Conservation (phyloP, 2,797 vertebrate species). For the Myotis pilosus region DNA sequence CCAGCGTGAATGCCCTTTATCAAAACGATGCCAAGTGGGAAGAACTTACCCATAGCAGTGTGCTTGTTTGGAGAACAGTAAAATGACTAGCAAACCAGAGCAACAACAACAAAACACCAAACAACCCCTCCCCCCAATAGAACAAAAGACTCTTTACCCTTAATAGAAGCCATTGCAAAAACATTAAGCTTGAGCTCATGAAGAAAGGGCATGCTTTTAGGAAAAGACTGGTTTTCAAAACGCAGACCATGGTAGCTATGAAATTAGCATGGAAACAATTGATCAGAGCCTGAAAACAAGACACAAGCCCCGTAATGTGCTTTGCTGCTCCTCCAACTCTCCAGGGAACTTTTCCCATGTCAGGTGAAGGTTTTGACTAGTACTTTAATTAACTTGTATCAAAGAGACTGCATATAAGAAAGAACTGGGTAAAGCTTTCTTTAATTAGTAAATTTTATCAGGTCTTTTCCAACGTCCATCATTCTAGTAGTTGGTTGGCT, state of each 20-base stretch:
- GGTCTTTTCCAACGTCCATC: constrained; percentile 70
- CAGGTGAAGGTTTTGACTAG: constrained; percentile 79
- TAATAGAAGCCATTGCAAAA: constrained; percentile 1
- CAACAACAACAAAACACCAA: background rate
- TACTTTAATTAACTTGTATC: constrained; percentile 85
- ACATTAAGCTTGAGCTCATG: background rate
- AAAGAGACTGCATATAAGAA: constrained; percentile 75
- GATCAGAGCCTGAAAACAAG: constrained; percentile 41
- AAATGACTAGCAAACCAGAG: background rate
- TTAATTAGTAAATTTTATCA: constrained; percentile 84
- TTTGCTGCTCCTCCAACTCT: constrained; percentile 70
- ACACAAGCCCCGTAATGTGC: constrained; percentile 37
- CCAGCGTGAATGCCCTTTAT: constrained; percentile 19
- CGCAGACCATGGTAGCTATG: background rate
- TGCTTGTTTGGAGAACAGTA: constrained; percentile 37
- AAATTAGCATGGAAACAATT: constrained; percentile 58
- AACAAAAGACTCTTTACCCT: background rate
- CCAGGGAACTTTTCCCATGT: constrained; percentile 70
- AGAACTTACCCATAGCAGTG: background rate
- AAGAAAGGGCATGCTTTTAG: background rate
- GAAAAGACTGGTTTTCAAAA: constrained; percentile 53
- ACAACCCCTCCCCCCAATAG: background rate
- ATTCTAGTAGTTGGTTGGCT: constrained; percentile 73
- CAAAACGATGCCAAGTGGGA: constrained; percentile 12
- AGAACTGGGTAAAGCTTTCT: constrained; percentile 80